Percentiles rank a stretch among this genome's conserved stretches.
Conservation (phyloP, 2,888 invertebrate species). For the Hermaeophaga mercurialis region DNA sequence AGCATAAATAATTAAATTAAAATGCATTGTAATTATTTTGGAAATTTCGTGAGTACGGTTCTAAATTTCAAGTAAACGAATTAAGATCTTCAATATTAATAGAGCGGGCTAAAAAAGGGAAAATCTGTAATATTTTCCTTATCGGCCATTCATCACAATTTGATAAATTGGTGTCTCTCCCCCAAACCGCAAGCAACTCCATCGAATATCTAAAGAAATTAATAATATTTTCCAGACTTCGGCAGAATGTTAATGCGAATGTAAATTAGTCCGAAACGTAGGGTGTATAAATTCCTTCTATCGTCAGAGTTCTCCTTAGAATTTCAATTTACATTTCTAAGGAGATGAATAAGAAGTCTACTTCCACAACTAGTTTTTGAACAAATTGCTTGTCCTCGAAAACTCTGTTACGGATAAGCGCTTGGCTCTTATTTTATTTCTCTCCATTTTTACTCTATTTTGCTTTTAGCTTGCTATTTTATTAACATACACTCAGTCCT, state of each 20-base stretch:
- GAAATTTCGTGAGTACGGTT: too few species aligned
- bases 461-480: conserved; percentile 2
- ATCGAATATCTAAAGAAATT: conserved; percentile 16
- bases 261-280: conserved; percentile 16
- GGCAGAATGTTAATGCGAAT: conserved; percentile 17
- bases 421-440: neutral
- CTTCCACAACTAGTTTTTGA: conserved; percentile 21
- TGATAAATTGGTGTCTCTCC: conserved; percentile 1
- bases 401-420: conserved; percentile 20
- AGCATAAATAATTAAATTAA: too few species aligned
- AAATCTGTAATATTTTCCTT: conserved; percentile 3
- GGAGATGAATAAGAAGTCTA: conserved; percentile 20
- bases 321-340: conserved; percentile 23
- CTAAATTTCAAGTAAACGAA: too few species aligned
- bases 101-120: neutral
- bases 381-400: conserved; percentile 18
- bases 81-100: neutral
- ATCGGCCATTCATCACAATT: conserved; percentile 2
- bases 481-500: conserved; percentile 7
- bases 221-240: conserved; percentile 18
- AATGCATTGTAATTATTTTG: too few species aligned
- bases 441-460: neutral
- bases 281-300: conserved; percentile 16
- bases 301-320: conserved; percentile 8
- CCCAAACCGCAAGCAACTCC: neutral